A percentile compares a stretch with the other conserved stretches of the same genome.
These are phyloP conservation scores for Oscheius sp. DNA, from an alignment of 2,888 invertebrate genomes.

Conservation along the genomic window DNA sequence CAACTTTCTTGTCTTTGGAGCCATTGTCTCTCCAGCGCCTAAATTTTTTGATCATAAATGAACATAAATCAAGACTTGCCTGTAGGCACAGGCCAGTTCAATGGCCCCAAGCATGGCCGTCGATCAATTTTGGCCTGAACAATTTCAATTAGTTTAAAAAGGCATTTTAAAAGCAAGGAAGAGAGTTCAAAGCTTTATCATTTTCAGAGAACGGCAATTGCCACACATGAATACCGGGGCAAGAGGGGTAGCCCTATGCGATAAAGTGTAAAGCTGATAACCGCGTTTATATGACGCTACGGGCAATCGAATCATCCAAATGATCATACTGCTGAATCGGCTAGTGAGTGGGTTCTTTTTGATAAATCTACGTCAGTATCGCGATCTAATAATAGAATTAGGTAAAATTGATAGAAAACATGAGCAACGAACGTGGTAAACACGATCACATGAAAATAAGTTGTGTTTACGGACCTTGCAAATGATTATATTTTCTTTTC, in stretches of 20 bases:
- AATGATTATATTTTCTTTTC: not conserved
- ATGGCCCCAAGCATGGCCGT: slow-evolving; percentile 30
- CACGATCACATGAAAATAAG: not conserved
- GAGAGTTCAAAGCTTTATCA: not conserved
- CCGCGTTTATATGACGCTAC: not conserved
- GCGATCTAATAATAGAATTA: not conserved
- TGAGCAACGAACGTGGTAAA: not conserved
- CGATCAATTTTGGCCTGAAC: not conserved
- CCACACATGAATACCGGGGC: not conserved
- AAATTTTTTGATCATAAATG: not conserved
- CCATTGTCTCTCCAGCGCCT: not conserved
- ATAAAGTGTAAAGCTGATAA: slow-evolving; percentile 24
- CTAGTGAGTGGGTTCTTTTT: too few species aligned
- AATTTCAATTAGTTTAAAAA: not conserved
- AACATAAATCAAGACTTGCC: slow-evolving; percentile 28
- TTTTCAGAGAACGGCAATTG: not conserved
- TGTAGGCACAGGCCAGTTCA: slow-evolving; percentile 34
- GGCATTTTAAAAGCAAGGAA: not conserved
- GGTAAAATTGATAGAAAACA: not conserved
- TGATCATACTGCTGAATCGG: too few species aligned
- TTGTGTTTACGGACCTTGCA: too few species aligned
- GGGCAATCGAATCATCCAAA: too few species aligned
- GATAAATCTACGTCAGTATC: too few species aligned
- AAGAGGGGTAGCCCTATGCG: not conserved
- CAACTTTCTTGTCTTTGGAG: not conserved